Base-by-base conservation (phyloP, 2,113 vertebrate species). In the Syngnathus scovelli region DNA sequence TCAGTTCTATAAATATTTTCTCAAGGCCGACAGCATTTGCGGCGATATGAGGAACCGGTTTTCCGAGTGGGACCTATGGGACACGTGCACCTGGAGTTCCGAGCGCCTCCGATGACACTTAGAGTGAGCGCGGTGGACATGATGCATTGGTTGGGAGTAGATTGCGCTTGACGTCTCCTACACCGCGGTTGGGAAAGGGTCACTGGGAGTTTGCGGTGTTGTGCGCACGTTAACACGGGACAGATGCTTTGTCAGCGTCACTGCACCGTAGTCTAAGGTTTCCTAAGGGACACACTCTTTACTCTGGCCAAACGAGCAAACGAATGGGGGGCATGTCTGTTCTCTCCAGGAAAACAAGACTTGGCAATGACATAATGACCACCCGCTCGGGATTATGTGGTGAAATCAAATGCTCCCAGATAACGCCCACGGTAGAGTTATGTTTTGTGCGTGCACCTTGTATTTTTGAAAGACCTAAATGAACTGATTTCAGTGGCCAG, bases 231-330 rank as follows among this genome's bases (percentile, higher is more conserved):
- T 88, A 88, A 87, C 79, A 16, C 71, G 49, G 78, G 77, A 78
- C 89, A 88, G 86, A 88, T 89, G 86, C 83, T 87, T 85, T 80
- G 88, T 91, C 88, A 82, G 70, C 81, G 70, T 68, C 60, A 51
- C 51, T 36, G 62, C 23, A n/a, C 72, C 43, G 78, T 75, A 73
- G 69, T 76, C 76, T 77, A 79, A 70, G 78, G 63, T 86, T 88
- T 82, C 83, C 74, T 62, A 64, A 69, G n/a, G 13, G 71, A 75
- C 85, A 80, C 61, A 61, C 59, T 54, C 46, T 85, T 68, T 55
- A 33, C 52, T 66, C 65, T 52, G 79, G 66, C 77, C 66, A 44
- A 70, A 78, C 78, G 69, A 81, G 66, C 66, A 6, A 79, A 80
- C 78, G 68, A 80, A 79, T 51, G 75, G 76, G 74, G 75, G 76